Base-by-base conservation (phyloP, 2,888 invertebrate genomes). In the Chaetogeoica ovagalla region DNA sequence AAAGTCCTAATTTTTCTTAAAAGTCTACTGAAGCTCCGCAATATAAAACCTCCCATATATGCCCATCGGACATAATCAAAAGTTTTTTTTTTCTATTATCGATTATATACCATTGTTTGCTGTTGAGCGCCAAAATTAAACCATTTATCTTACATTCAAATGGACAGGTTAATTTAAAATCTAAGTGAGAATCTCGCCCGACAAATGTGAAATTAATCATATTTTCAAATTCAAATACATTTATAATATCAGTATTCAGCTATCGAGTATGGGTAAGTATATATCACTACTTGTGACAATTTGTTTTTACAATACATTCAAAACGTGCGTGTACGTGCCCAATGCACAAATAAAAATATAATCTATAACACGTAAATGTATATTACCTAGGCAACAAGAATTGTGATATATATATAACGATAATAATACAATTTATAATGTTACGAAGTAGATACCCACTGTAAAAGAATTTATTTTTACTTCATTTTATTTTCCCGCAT, bases 1-100 rank as follows among this genome's bases (percentile, higher is more conserved):
- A 70, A 62, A 52, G 52, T 62, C 62, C 69, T 70, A 77, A 70
- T 77, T 70, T 77, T 77, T 77, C 77, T 77, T 77, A 77, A 77
- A 76, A 76, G 75, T 59, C 59, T 76, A 59, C 59, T n/a, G 68
- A 76, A 68, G 59, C 59, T 60, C 23, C 2, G 30, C 68, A 59
- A 48, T 59, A 68, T 66, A 76, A 66, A 7, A 48, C 39, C 15
- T 15, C 39, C 30, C 19, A 15, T n/a, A n/a, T n/a, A n/a, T n/a
- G 3, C 21, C 21, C 43, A 63, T 30, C 59, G 43, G 68, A 76
- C 68, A 75, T 75, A 76, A 59, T 68, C 75, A 68, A 74, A 52
- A 59, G 66, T 57, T 75, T 65, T 39, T 57, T 37, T 57, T 43
- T 15, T 21, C 17, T 59, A 15, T 57, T 37, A 68, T 76, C 75